A percentile compares a stretch with the other conserved stretches of the same genome.
Evolutionary conservation across 92 coral and sea anemone genomes (phyloP).

Genomic region (Parazoanthus atlanticus): DNA sequence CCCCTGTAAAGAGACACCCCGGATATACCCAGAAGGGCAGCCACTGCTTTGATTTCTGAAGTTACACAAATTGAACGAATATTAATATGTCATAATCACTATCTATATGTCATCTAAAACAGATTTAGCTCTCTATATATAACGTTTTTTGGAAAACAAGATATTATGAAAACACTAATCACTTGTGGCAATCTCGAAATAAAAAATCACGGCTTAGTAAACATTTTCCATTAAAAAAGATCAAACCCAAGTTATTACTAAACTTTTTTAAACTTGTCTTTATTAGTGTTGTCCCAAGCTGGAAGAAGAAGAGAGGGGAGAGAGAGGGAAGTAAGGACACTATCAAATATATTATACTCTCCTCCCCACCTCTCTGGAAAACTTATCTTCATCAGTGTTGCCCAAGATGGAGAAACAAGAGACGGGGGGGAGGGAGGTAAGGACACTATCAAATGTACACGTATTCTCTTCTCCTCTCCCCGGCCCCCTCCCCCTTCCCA

Average conservation of each 20-base stretch:
- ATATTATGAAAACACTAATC: not conserved
- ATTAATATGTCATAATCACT: not conserved
- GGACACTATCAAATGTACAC: no score
- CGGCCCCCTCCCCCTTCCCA: no score
- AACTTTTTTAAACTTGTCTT: no score
- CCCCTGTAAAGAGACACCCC: slow-evolving; percentile 92
- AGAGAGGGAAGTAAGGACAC: not conserved
- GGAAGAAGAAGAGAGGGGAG: no score
- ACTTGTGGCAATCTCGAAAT: not conserved
- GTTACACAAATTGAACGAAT: not conserved
- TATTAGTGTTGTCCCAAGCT: no score
- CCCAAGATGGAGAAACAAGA: no score
- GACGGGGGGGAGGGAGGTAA: not conserved
- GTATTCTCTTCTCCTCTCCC: not conserved
- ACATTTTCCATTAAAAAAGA: not conserved
- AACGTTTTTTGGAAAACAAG: no score
- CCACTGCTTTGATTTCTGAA: slow-evolving; percentile 93
- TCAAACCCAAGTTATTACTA: not conserved
- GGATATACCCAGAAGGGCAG: slow-evolving; percentile 89
- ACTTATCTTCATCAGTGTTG: no score
- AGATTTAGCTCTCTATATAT: no score
- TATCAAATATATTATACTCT: not conserved
- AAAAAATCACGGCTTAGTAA: not conserved
- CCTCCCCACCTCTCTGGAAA: not conserved
- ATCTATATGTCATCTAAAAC: no score